Conservation (phyloP, 2,888 invertebrate genomes). For the Gari tellinella region DNA sequence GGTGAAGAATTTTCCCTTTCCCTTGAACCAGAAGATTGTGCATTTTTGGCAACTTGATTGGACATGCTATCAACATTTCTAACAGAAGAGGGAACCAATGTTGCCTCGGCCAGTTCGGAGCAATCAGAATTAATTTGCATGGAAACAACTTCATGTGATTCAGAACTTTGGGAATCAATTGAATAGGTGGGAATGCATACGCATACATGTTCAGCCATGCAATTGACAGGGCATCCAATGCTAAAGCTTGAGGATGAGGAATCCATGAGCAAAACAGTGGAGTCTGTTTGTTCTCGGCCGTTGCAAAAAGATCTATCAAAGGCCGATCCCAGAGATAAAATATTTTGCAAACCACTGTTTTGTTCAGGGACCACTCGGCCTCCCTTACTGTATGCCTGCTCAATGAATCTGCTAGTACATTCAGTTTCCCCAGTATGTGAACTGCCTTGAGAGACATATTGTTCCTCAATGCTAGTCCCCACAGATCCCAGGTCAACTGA, state of each 20-base stretch:
- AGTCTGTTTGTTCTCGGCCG: conserved; percentile 32
- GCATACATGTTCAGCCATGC: conserved; percentile 40
- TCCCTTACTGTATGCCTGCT: conserved; percentile 26
- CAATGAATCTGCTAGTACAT: conserved; percentile 35
- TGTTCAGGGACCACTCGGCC: conserved; percentile 46
- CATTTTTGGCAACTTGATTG: conserved; percentile 20
- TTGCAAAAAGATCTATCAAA: conserved; percentile 43
- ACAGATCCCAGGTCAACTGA: conserved; percentile 26
- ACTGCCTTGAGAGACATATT: conserved; percentile 34
- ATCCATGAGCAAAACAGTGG: conserved; percentile 40
- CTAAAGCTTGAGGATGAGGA: conserved; percentile 36
- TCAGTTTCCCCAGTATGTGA: conserved; percentile 37
- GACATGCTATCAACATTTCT: conserved; percentile 20
- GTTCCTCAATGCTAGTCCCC: conserved; percentile 20
- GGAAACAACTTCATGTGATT: conserved; percentile 30
- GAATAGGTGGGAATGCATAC: conserved; percentile 32
- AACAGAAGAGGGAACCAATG: conserved; percentile 30
- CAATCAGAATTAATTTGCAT: conserved; percentile 53
- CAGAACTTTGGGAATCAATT: conserved; percentile 22
- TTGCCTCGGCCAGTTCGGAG: conserved; percentile 45
- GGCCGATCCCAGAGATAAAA: conserved; percentile 30
- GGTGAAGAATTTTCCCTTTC: conserved; percentile 39
- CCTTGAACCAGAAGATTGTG: conserved; percentile 37
- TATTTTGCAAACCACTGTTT: conserved; percentile 4
- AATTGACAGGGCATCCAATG: conserved; percentile 43